A percentile compares a stretch with the other conserved stretches of the same genome.
These are phyloP conservation scores for Temnothorax longispinosus DNA, from an alignment of 1,140 invertebrate species.

Conservation along the genomic window DNA sequence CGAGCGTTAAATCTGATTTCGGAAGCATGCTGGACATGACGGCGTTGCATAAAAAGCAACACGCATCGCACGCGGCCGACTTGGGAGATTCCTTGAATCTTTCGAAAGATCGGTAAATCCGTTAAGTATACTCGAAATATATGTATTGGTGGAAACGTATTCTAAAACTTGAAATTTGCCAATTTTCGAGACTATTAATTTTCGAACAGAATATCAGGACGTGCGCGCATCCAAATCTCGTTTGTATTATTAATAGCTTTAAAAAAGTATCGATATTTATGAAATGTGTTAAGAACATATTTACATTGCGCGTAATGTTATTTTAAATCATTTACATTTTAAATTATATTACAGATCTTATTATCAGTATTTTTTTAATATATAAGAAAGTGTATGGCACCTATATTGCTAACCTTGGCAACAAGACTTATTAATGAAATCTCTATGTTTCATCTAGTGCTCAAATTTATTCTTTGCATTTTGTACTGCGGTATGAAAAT, in stretches of 20 bases:
- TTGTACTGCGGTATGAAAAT: neutral
- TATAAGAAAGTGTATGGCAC: neutral
- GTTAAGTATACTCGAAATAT: neutral
- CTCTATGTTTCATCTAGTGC: neutral
- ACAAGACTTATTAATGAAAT: neutral
- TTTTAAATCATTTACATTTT: slow-evolving; percentile 1
- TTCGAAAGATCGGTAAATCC: slow-evolving; percentile 80
- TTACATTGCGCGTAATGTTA: neutral
- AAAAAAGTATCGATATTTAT: slow-evolving; percentile 4
- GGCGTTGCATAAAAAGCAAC: slow-evolving; percentile 77
- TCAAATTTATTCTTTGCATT: slow-evolving; percentile 12
- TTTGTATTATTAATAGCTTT: slow-evolving; percentile 9
- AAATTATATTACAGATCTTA: neutral
- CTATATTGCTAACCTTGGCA: neutral
- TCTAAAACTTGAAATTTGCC: neutral
- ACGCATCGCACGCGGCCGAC: slow-evolving; percentile 70
- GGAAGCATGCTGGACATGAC: slow-evolving; percentile 82
- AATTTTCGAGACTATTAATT: slow-evolving; percentile 9
- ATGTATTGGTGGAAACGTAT: neutral
- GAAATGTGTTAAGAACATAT: neutral
- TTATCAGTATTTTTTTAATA: slow-evolving; percentile 11
- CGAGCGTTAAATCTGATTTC: slow-evolving; percentile 78
- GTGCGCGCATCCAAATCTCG: neutral
- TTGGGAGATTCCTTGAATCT: slow-evolving; percentile 82
- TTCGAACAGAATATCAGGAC: neutral